Percentiles rank a stretch among this genome's conserved stretches.
phyloP scores from a whole-genome alignment of 2,888 invertebrate species.

The Eilema griseolum region DNA sequence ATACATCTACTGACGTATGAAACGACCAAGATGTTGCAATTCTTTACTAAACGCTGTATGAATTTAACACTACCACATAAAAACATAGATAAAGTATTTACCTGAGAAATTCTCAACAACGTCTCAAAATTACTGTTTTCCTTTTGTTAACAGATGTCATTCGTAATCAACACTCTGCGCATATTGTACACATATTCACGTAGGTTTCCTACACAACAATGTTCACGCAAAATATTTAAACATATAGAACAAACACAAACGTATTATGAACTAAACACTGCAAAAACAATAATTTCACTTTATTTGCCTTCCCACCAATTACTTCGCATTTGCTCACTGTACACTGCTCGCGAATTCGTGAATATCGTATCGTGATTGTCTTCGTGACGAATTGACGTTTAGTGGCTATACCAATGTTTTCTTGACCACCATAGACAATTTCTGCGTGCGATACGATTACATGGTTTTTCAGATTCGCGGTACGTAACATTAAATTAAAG shows the following conservation, averaged over 20 bases:
- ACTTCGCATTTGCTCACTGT: constrained; percentile 43
- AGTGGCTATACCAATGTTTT: constrained; percentile 33
- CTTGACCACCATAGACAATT: constrained; percentile 29
- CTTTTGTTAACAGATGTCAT: constrained; percentile 83
- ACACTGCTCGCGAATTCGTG: constrained; percentile 44
- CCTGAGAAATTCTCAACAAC: constrained; percentile 57
- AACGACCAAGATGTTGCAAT: constrained; percentile 31
- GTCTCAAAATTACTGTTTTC: constrained; percentile 71
- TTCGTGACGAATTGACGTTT: constrained; percentile 57
- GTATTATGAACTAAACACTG: constrained; percentile 59
- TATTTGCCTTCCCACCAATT: constrained; percentile 60
- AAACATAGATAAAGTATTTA: constrained; percentile 52
- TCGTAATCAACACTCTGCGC: constrained; percentile 83
- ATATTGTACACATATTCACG: constrained; percentile 79
- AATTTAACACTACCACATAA: constrained; percentile 19
- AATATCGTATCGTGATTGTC: constrained; percentile 41
- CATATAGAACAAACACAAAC: constrained; percentile 57
- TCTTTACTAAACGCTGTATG: constrained; percentile 17
- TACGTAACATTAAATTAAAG: too few relatives aligned
- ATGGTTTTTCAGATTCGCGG: not conserved
- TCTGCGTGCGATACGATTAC: not conserved
- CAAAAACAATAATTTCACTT: constrained; percentile 61
- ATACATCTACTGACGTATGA: constrained; percentile 57
- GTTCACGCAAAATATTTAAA: constrained; percentile 56
- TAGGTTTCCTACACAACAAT: constrained; percentile 67